Base-by-base conservation (phyloP, 2,797 vertebrate species). In the Microhierax caerulescens region DNA sequence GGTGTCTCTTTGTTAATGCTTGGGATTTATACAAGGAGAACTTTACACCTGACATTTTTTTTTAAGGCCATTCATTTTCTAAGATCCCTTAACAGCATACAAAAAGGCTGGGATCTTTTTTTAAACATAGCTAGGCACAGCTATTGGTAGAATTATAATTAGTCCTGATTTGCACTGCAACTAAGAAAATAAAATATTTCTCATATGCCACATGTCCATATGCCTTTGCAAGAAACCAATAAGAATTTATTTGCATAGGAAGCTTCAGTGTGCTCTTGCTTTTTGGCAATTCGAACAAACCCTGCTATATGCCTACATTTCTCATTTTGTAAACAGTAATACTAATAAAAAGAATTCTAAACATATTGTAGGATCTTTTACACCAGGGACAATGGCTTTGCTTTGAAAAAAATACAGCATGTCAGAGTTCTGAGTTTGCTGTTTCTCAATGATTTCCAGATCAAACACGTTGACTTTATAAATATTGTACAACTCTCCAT, bases 401-500 rank as follows among this genome's bases (percentile, higher is more conserved):
- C 69, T 95, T 87, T 78, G 34, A 78, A 90, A 95, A 94, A 87
- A 50, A 18, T 13, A 41, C 9, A 13, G 6, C 27, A 67, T 19
- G 21, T 69, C 34, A 92, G 43, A 70, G n/a, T 70, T 89, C 70
- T 67, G 50, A 56, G 47, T 90, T 93, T 94, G 36, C 77, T 90
- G 57, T 90, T 92, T 92, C 74, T 82, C 85, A 76, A 6, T 65
- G 50, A 75, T 92, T 95, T 76, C 34, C n/a, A 93, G 69, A 95
- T 95, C 92, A 97, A 97, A 94, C 43, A 59, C 1, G 0, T 47
- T 43, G 61, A 43, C n/a, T 86, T 85, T 51, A 95, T 94, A 95
- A 97, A 97, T 95, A 95, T 82, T 96, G 63, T 79, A 93, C 41
- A 79, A 63, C 18, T 67, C 73, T 76, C 51, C 47, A 76, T 67